These are phyloP conservation scores for Oncopodura yosiiana DNA, from an alignment of 1,140 invertebrate species.

Conservation along the genomic window DNA sequence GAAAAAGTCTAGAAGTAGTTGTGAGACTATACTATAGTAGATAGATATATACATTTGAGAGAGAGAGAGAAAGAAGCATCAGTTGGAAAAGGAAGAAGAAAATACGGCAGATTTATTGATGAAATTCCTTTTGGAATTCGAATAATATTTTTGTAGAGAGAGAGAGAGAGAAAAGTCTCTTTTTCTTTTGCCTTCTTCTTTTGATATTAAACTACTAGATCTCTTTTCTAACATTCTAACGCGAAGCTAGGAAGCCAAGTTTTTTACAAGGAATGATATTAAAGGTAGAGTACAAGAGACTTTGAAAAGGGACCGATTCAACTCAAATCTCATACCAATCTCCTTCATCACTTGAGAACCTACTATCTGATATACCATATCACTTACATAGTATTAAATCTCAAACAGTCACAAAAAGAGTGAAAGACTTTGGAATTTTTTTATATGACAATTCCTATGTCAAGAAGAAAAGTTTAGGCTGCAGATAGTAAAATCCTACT, in stretches of 20 bases:
- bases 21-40: background rate
- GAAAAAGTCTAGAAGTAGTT: background rate
- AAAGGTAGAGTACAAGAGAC: no score
- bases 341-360: no score
- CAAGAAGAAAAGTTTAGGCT: no score
- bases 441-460: no score
- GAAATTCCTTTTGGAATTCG: slow-evolving; percentile 37
- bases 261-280: background rate
- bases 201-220: background rate
- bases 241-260: background rate
- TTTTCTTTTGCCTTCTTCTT: slow-evolving; percentile 8
- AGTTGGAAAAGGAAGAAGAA: slow-evolving; percentile 21
- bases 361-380: no score
- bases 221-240: no score
- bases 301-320: no score
- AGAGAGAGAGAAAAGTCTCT: slow-evolving; percentile 25
- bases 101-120: slow-evolving; percentile 37
- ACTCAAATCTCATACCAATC: no score
- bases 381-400: no score
- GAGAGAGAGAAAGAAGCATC: background rate
- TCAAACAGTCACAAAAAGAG: no score
- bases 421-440: no score
- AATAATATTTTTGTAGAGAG: slow-evolving; percentile 35
- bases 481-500: no score
- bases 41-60: background rate